Base-by-base conservation (phyloP, 2,888 invertebrate species). In the Himalopsyche kuldschensis region DNA sequence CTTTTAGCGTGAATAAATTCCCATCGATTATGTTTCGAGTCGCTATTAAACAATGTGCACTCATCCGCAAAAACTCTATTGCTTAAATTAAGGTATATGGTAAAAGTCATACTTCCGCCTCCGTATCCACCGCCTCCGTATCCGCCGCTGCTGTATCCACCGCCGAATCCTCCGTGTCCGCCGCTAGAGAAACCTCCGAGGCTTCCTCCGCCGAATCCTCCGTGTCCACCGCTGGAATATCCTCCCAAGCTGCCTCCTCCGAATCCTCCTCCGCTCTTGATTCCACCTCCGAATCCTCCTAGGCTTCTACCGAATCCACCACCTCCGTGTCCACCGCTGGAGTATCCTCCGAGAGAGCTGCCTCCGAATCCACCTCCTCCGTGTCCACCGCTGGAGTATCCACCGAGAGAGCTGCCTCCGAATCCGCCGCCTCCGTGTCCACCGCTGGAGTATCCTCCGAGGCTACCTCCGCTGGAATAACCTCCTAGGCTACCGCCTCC, bases 271-370 rank as follows among this genome's bases (percentile, higher is more conserved):
- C 86, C 82, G 63, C 82, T 75, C 69, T 78, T 75, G 76, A 80
- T 47, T 55, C 85, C 86, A 80, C 83, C 85, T 27, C 84, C 83
- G 63, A 24, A 81, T 63, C 85, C 76, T 69, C 83, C 84, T 41
- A 75, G 48, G 32, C 82, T 78, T 24, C 80, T 47, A 35, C 82
- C 85, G 76, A 80, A 32, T 46, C 83, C 83, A n/a, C 80, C 79
- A 30, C 83, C 83, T 27, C 80, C 79, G 35, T 82, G 78, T 32
- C 83, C 78, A 20, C 82, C 69, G 20, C 84, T 77, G 47, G 46
- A 77, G n/a, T n/a, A n/a, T 75, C 82, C 78, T 31, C 85, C 79
- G 15, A 84, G 81, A n/a, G n/a, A n/a, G 41, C 81, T 63, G 30
- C 83, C 41, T 15, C 82, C 81, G 31, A 78, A 24, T 24, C 83